A percentile compares a stretch with the other conserved stretches of the same genome.
phyloP scores from a whole-genome alignment of 2,888 invertebrate genomes.

The Lycophotia porphyrea region DNA sequence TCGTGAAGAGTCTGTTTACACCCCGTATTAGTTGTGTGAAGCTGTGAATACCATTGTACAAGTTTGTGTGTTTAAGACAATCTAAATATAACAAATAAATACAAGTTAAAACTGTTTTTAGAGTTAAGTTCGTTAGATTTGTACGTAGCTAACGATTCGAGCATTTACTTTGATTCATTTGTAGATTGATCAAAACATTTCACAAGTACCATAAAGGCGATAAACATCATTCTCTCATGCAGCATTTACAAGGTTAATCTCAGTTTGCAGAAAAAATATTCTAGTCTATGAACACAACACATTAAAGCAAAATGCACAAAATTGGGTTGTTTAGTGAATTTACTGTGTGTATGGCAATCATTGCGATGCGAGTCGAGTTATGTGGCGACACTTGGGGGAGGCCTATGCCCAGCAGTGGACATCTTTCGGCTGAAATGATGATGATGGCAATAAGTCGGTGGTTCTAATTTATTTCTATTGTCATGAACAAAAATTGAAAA shows the following conservation, averaged over 20 bases:
- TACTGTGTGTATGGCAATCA: constrained; percentile 48
- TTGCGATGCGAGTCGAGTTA: no score
- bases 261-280: neutral
- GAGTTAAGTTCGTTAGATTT: constrained; percentile 6
- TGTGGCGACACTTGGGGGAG: no score
- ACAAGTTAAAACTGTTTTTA: neutral
- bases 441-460: constrained; percentile 64
- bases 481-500: constrained; percentile 30
- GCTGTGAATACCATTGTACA: neutral
- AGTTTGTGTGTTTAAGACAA: neutral
- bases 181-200: constrained; percentile 16
- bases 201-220: neutral
- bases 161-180: neutral
- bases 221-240: neutral
- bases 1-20: no score
- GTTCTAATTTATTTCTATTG: constrained; percentile 43
- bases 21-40: neutral
- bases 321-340: constrained; percentile 18
- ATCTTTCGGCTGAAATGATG: no score
- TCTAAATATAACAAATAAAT: no score
- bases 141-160: neutral
- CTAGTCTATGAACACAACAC: constrained; percentile 47
- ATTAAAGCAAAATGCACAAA: constrained; percentile 22
- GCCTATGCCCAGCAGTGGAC: no score
- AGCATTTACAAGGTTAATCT: constrained; percentile 17